These are phyloP conservation scores for Caerostris extrusa DNA, from an alignment of 1,140 invertebrate species.

Conservation along the genomic window DNA sequence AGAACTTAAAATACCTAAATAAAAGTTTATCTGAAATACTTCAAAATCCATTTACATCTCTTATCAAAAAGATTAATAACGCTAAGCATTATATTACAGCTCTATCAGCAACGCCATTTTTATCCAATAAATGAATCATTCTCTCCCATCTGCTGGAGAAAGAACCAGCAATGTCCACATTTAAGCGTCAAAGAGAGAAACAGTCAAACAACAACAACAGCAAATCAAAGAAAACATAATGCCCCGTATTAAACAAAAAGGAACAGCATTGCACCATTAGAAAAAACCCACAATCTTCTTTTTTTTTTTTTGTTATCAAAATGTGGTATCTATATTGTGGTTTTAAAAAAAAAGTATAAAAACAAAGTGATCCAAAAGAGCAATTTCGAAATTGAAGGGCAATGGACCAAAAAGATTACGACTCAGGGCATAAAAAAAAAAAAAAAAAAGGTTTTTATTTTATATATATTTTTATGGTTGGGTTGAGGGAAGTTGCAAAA, in stretches of 20 bases:
- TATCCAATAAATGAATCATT: neutral
- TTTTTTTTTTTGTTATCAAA: neutral
- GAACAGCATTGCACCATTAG: conserved; percentile 15
- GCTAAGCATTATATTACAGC: neutral
- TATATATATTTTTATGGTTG: neutral
- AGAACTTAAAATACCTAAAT: too few relatives aligned
- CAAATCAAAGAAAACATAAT: neutral
- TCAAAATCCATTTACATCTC: neutral
- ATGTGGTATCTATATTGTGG: conserved; percentile 30
- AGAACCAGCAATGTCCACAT: neutral
- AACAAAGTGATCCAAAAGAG: conserved; percentile 31
- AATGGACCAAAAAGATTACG: conserved; percentile 35
- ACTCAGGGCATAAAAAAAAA: neutral
- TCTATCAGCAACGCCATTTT: neutral
- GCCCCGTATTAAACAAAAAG: neutral
- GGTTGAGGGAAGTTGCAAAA: neutral
- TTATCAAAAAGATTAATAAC: neutral
- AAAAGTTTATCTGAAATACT: neutral
- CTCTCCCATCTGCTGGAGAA: neutral
- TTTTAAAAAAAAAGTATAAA: conserved; percentile 19
- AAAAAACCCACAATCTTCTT: neutral
- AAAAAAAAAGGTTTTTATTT: neutral
- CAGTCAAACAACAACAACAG: neutral
- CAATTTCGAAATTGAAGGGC: conserved; percentile 30
- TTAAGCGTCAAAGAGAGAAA: neutral